These are phyloP conservation scores for fruit fly (Drosophila melanogaster) DNA, from an alignment of 1,140 invertebrate species.

Conservation along the genomic window Release_6_plus_ISO1_MT NT_037436.4:10244001-10244500, in stretches of 20 bases:
- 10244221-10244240: conserved; percentile 73
- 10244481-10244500: conserved; percentile 62
- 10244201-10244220: conserved; percentile 63
- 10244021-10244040: conserved; percentile 79
- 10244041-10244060: conserved; percentile 70
- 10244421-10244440: conserved; percentile 72
- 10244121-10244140: conserved; percentile 54
- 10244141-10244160: conserved; percentile 79
- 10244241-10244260: conserved; percentile 68
- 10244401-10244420: conserved; percentile 51
- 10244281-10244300: conserved; percentile 70
- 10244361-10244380: conserved; percentile 67
- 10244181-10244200: conserved; percentile 66
- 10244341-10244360: conserved; percentile 60
- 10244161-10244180: conserved; percentile 73
- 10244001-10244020: conserved; percentile 73
- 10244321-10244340: conserved; percentile 56
- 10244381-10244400: conserved; percentile 44
- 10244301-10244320: conserved; percentile 51
- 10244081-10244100: conserved; percentile 76
- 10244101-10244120: conserved; percentile 70
- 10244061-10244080: conserved; percentile 76
- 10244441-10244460: conserved; percentile 80
- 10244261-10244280: conserved; percentile 69
- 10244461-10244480: conserved; percentile 71